A percentile compares a stretch with the other conserved stretches of the same genome.
Conservation (phyloP, 2,888 invertebrate genomes). For the Mythimna albipuncta region DNA sequence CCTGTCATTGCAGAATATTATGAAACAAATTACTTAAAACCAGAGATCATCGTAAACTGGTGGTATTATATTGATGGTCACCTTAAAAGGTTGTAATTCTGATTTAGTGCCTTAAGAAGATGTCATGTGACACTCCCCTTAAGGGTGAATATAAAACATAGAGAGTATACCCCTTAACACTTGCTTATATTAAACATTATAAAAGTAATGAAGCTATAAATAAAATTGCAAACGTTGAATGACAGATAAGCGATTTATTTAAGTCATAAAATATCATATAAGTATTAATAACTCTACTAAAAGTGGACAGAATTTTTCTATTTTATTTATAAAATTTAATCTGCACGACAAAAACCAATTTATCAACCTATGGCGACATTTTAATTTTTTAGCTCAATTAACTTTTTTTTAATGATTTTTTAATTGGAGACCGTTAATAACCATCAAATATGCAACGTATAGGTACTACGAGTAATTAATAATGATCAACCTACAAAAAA, state of each 20-base stretch:
- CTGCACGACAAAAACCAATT: conserved; percentile 1
- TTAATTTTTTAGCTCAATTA: not conserved
- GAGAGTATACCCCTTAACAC: conserved; percentile 42
- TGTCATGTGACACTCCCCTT: conserved; percentile 67
- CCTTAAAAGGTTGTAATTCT: conserved; percentile 78
- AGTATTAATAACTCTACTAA: conserved; percentile 14
- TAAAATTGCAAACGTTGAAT: conserved; percentile 28
- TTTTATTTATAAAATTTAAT: conserved; percentile 5
- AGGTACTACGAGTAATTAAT: conserved; percentile 18
- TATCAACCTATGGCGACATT: not conserved
- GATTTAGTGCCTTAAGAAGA: conserved; percentile 80
- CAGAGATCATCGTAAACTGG: conserved; percentile 66
- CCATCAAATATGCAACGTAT: conserved; percentile 10
- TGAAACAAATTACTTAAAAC: not conserved
- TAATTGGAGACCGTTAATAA: conserved; percentile 25
- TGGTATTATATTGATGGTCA: conserved; percentile 68
- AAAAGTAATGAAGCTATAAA: conserved; percentile 57
- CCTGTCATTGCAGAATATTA: conserved; percentile 21
- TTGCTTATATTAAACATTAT: conserved; percentile 20
- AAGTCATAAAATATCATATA: conserved; percentile 25
- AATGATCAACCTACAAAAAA: not conserved
- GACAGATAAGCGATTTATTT: conserved; percentile 40
- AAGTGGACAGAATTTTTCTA: not conserved
- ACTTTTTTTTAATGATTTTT: conserved; percentile 16
- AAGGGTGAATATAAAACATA: conserved; percentile 48